Conservation (phyloP, 2,113 vertebrate species). For the Lepus europaeus region DNA sequence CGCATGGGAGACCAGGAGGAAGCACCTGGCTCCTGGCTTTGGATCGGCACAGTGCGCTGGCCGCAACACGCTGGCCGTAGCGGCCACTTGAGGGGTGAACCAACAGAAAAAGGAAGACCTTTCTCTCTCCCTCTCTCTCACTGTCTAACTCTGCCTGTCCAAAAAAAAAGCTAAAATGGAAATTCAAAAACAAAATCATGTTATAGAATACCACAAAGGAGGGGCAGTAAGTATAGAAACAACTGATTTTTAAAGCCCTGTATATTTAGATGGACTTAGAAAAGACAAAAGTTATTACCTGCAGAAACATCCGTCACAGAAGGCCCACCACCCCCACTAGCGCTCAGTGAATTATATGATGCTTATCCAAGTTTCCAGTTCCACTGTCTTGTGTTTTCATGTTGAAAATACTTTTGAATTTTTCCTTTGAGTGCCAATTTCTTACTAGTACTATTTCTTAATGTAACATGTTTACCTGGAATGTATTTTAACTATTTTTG, state of each 20-base stretch:
- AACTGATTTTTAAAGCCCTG: background rate
- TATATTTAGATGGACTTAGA: conserved; percentile 70
- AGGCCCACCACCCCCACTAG: background rate
- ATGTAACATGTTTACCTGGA: conserved; percentile 96
- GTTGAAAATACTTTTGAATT: conserved; percentile 89
- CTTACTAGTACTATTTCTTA: conserved; percentile 93
- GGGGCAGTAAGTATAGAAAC: too few relatives aligned
- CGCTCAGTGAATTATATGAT: conserved; percentile 84
- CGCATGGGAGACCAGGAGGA: too few relatives aligned
- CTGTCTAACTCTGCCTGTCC: too few relatives aligned
- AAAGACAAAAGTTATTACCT: conserved; percentile 43
- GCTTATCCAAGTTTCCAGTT: conserved; percentile 82
- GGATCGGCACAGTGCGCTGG: too few relatives aligned
- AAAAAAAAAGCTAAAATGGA: too few relatives aligned
- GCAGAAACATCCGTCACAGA: conserved; percentile 59
- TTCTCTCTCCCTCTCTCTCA: too few relatives aligned
- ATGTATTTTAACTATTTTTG: conserved; percentile 99
- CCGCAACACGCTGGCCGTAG: too few relatives aligned
- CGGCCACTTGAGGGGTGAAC: too few relatives aligned
- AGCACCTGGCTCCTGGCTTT: too few relatives aligned
- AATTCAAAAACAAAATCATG: too few relatives aligned
- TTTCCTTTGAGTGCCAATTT: conserved; percentile 94
- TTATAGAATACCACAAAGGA: too few relatives aligned
- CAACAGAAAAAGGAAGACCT: too few relatives aligned
- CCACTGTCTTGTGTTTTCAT: conserved; percentile 89